Evolutionary conservation across 64 coral and sea anemone genomes (phyloP), one percentile per base, ranked within the genome.

Genomic region (Anthopleura sola): DNA sequence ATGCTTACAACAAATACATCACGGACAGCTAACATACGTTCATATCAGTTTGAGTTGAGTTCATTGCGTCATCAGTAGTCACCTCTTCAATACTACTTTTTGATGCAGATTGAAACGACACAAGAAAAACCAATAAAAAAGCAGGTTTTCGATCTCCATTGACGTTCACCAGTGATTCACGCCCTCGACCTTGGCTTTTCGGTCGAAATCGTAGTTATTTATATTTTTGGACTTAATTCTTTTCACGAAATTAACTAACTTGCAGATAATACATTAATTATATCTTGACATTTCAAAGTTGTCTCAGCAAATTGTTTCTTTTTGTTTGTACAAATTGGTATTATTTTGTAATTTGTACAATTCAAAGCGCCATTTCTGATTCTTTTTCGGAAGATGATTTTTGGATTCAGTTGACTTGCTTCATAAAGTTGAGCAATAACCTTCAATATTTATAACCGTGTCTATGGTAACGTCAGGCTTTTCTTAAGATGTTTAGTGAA

Each of bases 261-360:
- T 32, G 9, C 66, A 34, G 66, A 71, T 71, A 31, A 34, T 71
- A 32, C 66, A 34, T 28, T 16, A 32, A 71, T 71, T 71, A 34
- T 10, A 34, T 71, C 34, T 32, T 34, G 66, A 71, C 66, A 71
- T 71, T 71, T 34, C 29, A 71, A 71, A 71, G 66, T 71, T 34
- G 66, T 34, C 34, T 34, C 34, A 71, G 29, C 66, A 71, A 71
- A 34, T 71, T 71, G 66, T 71, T 71, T 29, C 12, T 62, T 66
- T 66, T 71, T 71, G 66, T 71, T 71, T 34, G n/a, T 71, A 71
- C 28, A 71, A 71, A 71, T 71, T 71, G 66, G 24, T 34, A 71
- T 71, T 34, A 71, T 32, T 28, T 71, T 14, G 26, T 32, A 31
- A 71, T 32, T 36, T 71, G 29, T 71, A 34, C 66, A 32, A 12